Base-by-base conservation (phyloP, 2,113 vertebrate species). In the Eulemur rufifrons region DNA sequence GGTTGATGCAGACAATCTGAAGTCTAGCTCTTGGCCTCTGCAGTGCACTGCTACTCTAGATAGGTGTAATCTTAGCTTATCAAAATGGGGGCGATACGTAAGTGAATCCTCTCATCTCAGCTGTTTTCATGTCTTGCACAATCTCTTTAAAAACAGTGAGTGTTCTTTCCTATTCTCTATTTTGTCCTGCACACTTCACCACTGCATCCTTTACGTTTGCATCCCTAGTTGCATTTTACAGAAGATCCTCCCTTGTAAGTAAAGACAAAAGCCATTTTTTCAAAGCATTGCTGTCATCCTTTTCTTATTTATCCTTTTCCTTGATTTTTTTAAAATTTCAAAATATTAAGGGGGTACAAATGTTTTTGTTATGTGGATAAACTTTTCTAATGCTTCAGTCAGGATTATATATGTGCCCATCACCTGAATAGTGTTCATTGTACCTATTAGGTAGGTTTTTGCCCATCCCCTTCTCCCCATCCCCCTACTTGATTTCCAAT, bases 221-320 rank as follows among this genome's bases (percentile, higher is more conserved):
- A 74, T 69, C 29, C 29, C 81, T 25, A 34, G 54, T 81, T 71
- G 34, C 17, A 27, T 77, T 81, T 94, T 63, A 85, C 29, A 78
- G 63, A 94, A 39, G 34, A 69, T 74, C 10, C 15, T 74, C 10
- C 15, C 34, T 85, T 34, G 20, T 12, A n/a, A 80, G 15, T 56
- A 77, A 89, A 92, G 92, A 85, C 54, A 29, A 91, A 92, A 95
- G 80, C 8, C 3, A 50, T 45, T 86, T 54, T 93, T 63, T 73
- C 11, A 34, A 78, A 85, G 71, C 32, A 66, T 68, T 69, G 27
- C 34, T 69, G 47, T 85, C 52, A 68, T 81, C 23, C 29, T 86
- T 81, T 29, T 89, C 77, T 93, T 91, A 66, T 76, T 93, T 93
- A 83, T 77, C 77, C 2, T 68, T 92, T 94, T 32, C 54, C 73